Conservation (phyloP, 1,140 invertebrate species). For the Musca vetustissima region DNA sequence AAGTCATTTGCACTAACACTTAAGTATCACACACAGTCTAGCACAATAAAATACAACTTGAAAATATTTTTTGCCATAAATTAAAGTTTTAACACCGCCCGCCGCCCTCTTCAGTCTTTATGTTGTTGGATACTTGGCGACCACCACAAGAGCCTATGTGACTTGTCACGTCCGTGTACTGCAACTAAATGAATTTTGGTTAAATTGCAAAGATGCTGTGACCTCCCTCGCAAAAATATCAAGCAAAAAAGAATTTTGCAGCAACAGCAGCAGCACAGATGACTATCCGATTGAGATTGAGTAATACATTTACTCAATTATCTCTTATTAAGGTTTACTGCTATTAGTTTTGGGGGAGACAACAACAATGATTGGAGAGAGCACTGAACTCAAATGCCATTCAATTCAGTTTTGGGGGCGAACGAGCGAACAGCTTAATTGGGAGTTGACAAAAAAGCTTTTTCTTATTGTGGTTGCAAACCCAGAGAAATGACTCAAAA, state of each 20-base stretch:
- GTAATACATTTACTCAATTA: conserved; percentile 22
- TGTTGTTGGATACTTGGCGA: neutral
- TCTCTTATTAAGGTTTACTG: conserved; percentile 5
- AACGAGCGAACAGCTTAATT: too few relatives aligned
- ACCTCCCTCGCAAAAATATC: conserved; percentile 23
- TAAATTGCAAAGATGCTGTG: conserved; percentile 46
- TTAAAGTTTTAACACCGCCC: neutral
- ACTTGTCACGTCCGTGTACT: conserved; percentile 52
- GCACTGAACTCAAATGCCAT: too few relatives aligned
- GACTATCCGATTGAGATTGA: too few relatives aligned
- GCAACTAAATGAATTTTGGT: conserved; percentile 51
- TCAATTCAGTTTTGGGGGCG: too few relatives aligned
- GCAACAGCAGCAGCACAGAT: neutral
- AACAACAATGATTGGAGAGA: too few relatives aligned
- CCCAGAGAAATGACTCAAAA: too few relatives aligned
- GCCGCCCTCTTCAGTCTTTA: neutral
- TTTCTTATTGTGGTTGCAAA: too few relatives aligned
- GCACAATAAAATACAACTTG: neutral
- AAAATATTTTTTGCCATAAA: conserved; percentile 12
- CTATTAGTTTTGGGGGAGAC: too few relatives aligned
- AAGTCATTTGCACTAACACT: too few relatives aligned
- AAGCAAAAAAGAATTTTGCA: too few relatives aligned
- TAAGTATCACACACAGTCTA: too few relatives aligned
- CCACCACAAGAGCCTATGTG: neutral
- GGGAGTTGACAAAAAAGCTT: too few relatives aligned